Conservation (phyloP, 2,888 invertebrate genomes). For the Frankliniella fusca region DNA sequence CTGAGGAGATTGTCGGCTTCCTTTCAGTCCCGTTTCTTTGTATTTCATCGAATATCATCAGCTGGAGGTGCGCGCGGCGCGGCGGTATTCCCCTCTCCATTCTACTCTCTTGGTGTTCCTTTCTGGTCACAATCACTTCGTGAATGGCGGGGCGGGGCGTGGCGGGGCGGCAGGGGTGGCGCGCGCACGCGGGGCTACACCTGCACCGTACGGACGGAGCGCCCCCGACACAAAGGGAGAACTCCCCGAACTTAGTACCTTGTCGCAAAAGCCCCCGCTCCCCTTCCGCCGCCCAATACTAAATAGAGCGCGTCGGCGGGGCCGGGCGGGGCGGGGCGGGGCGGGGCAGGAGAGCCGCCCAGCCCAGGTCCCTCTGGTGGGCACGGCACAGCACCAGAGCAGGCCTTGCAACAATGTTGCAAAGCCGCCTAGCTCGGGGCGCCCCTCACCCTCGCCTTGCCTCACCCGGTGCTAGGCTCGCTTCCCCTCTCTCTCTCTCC, state of each 20-base stretch:
- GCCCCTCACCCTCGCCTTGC: not conserved
- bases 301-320: slow-evolving; percentile 10
- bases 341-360: not conserved
- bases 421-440: not conserved
- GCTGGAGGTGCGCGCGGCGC: not conserved
- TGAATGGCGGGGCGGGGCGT: not conserved
- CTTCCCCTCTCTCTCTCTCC: not conserved
- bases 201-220: slow-evolving; percentile 3
- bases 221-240: slow-evolving; percentile 10
- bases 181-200: not conserved
- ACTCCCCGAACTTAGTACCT: slow-evolving; percentile 26
- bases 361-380: no score
- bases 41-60: not conserved
- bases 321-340: not conserved
- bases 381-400: not conserved
- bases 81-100: not conserved
- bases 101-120: slow-evolving; percentile 1
- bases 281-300: not conserved
- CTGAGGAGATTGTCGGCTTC: not conserved
- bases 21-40: not conserved
- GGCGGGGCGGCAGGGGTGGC: not conserved
- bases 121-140: slow-evolving; percentile 11
- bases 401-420: slow-evolving; percentile 17
- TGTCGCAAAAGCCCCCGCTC: slow-evolving; percentile 10
- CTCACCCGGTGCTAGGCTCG: not conserved